phyloP scores from a whole-genome alignment of 2,797 vertebrate species.

The Nasua narica region DNA sequence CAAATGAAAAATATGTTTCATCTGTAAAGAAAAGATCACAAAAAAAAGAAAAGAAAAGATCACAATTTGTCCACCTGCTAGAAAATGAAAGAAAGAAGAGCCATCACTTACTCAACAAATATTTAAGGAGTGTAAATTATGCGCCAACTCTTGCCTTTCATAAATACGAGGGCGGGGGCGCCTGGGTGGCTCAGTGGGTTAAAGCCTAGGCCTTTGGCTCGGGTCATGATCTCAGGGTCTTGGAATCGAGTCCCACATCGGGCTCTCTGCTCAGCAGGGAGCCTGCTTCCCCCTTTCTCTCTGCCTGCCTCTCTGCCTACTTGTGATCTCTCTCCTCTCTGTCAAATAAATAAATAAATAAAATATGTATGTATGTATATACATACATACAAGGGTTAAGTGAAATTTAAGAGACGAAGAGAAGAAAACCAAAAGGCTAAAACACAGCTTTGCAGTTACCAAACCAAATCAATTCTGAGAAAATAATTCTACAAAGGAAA shows the following conservation, averaged over 20 bases:
- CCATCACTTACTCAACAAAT: neutral
- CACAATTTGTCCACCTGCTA: neutral
- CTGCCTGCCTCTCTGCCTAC: too few species aligned
- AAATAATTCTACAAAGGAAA: conserved; percentile 9
- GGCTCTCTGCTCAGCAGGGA: too few species aligned
- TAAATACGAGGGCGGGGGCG: neutral
- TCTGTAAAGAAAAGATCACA: too few species aligned
- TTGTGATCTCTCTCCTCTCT: too few species aligned
- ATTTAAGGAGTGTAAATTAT: neutral
- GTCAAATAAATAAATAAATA: too few species aligned
- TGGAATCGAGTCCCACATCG: too few species aligned
- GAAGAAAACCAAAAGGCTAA: neutral
- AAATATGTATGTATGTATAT: too few species aligned
- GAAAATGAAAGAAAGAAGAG: neutral
- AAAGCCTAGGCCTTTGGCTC: too few species aligned
- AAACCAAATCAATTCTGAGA: neutral
- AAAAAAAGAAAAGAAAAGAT: conserved; percentile 46
- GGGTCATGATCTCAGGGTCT: too few species aligned
- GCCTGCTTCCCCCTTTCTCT: too few species aligned
- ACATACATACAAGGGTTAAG: neutral
- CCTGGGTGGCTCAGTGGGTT: too few species aligned
- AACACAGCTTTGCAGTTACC: neutral
- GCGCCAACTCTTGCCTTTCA: neutral
- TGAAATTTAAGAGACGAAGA: neutral
- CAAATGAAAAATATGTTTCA: neutral